Evolutionary conservation across 2,797 vertebrate genomes (phyloP).

Genomic region (Cossypha caffra): DNA sequence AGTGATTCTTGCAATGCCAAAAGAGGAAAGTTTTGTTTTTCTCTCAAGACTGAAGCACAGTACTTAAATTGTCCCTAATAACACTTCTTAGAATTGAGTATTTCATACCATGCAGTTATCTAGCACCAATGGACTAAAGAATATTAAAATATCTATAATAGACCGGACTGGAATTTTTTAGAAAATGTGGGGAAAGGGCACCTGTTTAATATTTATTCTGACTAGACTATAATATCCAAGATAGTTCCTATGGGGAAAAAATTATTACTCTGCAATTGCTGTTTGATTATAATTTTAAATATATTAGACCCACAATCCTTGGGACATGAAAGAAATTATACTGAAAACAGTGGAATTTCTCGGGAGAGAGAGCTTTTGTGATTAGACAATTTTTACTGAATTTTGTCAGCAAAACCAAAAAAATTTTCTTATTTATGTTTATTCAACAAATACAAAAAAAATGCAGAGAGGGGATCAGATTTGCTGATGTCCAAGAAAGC

Average conservation of each 20-base stretch:
- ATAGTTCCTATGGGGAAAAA: background rate
- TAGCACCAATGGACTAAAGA: background rate
- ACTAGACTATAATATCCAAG: background rate
- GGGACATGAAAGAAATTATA: background rate
- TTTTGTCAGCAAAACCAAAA: constrained; percentile 20
- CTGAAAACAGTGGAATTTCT: constrained; percentile 39
- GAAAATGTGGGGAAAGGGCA: background rate
- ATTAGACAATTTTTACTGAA: constrained; percentile 26
- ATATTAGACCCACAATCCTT: background rate
- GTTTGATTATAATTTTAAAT: constrained; percentile 43
- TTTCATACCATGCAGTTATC: background rate
- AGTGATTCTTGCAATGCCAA: background rate
- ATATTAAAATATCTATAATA: background rate
- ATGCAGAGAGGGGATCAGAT: background rate
- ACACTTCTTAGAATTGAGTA: background rate
- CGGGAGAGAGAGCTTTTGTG: constrained; percentile 10
- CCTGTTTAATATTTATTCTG: background rate
- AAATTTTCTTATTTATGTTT: background rate
- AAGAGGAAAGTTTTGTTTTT: background rate
- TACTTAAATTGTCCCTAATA: background rate
- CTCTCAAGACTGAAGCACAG: background rate
- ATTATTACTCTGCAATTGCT: constrained; percentile 3
- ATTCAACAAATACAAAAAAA: background rate
- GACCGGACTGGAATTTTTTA: background rate
- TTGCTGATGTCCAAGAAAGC: background rate